These are phyloP conservation scores for Yponomeuta evonymella DNA, from an alignment of 2,888 invertebrate genomes.

Conservation along the genomic window DNA sequence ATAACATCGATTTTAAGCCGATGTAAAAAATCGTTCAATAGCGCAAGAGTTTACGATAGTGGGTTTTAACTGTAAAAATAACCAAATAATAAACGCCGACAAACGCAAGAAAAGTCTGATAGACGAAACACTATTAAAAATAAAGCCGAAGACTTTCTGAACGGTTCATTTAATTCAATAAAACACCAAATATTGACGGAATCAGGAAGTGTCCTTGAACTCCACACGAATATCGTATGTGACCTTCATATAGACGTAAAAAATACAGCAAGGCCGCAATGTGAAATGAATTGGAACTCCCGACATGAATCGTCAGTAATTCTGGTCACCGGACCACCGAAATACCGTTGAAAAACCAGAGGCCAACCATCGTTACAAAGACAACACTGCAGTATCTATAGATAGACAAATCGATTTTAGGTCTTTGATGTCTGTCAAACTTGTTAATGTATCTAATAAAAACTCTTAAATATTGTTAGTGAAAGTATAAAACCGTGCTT, in stretches of 20 bases:
- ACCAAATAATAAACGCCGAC: neutral
- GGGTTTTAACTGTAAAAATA: neutral
- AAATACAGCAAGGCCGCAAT: constrained; percentile 5
- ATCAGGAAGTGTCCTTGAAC: constrained; percentile 14
- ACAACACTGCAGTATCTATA: neutral
- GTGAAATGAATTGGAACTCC: constrained; percentile 10
- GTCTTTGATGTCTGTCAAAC: neutral
- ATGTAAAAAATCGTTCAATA: neutral
- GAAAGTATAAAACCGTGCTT: neutral
- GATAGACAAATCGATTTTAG: neutral
- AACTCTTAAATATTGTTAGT: neutral
- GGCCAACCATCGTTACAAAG: neutral
- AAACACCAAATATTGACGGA: constrained; percentile 6
- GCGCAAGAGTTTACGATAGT: neutral
- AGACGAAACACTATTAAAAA: neutral
- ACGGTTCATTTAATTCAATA: neutral
- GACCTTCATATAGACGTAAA: neutral
- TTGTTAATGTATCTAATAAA: neutral
- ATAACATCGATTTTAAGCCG: neutral
- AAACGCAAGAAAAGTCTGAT: neutral
- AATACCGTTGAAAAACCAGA: neutral
- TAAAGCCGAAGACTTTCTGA: neutral
- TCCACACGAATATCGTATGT: neutral
- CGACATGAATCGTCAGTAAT: neutral
- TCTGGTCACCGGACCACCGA: neutral